Evolutionary conservation across 2,888 invertebrate genomes (phyloP).

Genomic region (Parnassius apollo): DNA sequence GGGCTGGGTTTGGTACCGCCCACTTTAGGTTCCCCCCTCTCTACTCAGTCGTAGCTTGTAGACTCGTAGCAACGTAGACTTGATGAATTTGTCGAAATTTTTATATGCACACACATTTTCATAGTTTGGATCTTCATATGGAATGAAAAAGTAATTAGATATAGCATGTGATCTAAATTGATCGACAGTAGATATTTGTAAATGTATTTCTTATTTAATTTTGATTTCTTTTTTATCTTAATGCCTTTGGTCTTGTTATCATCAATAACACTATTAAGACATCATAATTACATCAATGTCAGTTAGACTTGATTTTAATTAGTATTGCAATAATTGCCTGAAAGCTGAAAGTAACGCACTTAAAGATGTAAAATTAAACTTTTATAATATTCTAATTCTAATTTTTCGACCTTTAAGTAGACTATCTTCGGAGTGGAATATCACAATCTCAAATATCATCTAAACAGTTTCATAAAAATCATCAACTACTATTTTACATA

Average conservation of each 20-base stretch:
- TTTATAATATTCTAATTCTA: too few relatives aligned
- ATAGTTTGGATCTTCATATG: background rate
- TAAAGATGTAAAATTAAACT: background rate
- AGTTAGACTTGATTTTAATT: too few relatives aligned
- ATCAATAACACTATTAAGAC: background rate
- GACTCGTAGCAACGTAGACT: constrained; percentile 40
- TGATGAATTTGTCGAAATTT: constrained; percentile 7
- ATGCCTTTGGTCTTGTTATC: constrained; percentile 2
- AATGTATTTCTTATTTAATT: constrained; percentile 6
- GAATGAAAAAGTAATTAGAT: background rate
- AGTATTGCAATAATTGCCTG: too few relatives aligned
- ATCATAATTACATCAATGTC: background rate
- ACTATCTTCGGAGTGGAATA: too few relatives aligned
- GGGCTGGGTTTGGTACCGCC: constrained; percentile 51
- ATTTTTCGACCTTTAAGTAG: too few relatives aligned
- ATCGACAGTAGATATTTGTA: background rate
- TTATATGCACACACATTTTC: background rate
- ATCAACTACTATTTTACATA: too few relatives aligned
- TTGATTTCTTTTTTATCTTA: constrained; percentile 20
- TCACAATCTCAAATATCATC: too few relatives aligned
- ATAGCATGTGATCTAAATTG: background rate
- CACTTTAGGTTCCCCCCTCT: constrained; percentile 36
- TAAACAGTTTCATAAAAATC: too few relatives aligned
- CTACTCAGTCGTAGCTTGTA: constrained; percentile 37
- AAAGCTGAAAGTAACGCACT: background rate